Evolutionary conservation across 2,797 vertebrate species (phyloP).

Genomic region (Eulemur rubriventer): DNA sequence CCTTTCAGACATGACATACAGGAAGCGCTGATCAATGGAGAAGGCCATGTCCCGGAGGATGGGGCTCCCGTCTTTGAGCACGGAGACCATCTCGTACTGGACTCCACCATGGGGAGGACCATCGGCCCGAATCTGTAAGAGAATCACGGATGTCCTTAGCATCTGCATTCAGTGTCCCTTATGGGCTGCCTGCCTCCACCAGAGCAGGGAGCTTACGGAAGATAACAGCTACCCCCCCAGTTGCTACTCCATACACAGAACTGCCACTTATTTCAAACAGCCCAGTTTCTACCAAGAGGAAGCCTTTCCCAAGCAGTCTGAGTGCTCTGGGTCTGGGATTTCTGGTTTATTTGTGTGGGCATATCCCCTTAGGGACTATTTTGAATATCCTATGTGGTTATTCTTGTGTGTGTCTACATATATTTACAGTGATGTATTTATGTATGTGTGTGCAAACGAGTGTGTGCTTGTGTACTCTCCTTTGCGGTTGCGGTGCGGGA

Average conservation of each 20-base stretch:
- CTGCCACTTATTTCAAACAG: not conserved
- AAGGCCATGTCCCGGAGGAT: constrained; percentile 98
- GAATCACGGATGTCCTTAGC: constrained; percentile 51
- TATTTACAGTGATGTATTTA: not conserved
- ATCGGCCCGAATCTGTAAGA: constrained; percentile 93
- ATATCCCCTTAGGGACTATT: not conserved
- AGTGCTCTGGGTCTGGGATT: not conserved
- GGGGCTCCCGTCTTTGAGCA: constrained; percentile 93
- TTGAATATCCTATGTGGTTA: not conserved
- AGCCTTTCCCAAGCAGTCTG: not conserved
- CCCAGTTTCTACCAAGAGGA: not conserved
- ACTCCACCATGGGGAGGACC: constrained; percentile 91
- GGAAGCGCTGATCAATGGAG: constrained; percentile 92
- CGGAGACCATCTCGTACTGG: constrained; percentile 94
- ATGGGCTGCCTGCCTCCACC: not conserved
- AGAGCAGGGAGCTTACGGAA: not conserved
- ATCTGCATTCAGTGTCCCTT: not conserved
- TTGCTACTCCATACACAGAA: not conserved
- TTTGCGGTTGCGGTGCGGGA: not conserved
- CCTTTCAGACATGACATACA: constrained; percentile 97
- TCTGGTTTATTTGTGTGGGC: not conserved
- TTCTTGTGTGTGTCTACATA: not conserved
- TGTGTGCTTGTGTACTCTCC: not conserved
- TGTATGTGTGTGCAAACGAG: not conserved
- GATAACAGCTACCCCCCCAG: not conserved